Conservation (phyloP, 2,888 invertebrate species). For the Pseudanteris insignis region DNA sequence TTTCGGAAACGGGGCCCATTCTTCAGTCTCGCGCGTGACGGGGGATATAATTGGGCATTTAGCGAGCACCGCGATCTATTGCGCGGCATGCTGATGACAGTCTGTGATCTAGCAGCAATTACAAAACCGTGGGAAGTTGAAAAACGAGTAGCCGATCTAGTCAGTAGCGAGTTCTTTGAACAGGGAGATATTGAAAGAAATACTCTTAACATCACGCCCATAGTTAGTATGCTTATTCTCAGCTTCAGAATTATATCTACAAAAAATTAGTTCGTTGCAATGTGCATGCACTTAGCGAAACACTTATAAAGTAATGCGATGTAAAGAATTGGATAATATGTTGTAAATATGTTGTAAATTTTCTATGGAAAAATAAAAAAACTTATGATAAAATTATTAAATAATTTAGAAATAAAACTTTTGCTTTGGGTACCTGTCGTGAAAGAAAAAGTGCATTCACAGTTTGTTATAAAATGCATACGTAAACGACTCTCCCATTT, state of each 20-base stretch:
- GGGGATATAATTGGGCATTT: constrained; percentile 73
- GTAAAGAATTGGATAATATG: too few species aligned
- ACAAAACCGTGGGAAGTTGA: constrained; percentile 95
- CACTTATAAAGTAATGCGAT: too few species aligned
- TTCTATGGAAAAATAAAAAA: too few species aligned
- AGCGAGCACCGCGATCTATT: constrained; percentile 83
- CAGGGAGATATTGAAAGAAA: constrained; percentile 91
- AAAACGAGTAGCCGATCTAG: constrained; percentile 89
- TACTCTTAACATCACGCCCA: constrained; percentile 89
- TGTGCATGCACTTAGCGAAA: background rate
- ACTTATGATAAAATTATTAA: too few species aligned
- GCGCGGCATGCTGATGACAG: constrained; percentile 94
- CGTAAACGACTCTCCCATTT: too few species aligned
- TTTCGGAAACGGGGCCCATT: constrained; percentile 92
- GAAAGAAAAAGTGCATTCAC: too few species aligned
- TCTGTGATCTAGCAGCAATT: constrained; percentile 93
- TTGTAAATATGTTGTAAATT: too few species aligned
- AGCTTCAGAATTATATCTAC: too few species aligned
- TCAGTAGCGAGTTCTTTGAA: constrained; percentile 92
- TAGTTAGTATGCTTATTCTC: constrained; percentile 71
- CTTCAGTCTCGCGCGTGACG: constrained; percentile 74
- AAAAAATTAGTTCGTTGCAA: too few species aligned
- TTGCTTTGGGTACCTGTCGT: too few species aligned
- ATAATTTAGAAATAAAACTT: too few species aligned
- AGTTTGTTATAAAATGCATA: too few species aligned